Evolutionary conservation across 53 echinoderm and acorn worm species (phyloP), one percentile per base, ranked within the genome.

Genomic region (Holothuria leucospilota): DNA sequence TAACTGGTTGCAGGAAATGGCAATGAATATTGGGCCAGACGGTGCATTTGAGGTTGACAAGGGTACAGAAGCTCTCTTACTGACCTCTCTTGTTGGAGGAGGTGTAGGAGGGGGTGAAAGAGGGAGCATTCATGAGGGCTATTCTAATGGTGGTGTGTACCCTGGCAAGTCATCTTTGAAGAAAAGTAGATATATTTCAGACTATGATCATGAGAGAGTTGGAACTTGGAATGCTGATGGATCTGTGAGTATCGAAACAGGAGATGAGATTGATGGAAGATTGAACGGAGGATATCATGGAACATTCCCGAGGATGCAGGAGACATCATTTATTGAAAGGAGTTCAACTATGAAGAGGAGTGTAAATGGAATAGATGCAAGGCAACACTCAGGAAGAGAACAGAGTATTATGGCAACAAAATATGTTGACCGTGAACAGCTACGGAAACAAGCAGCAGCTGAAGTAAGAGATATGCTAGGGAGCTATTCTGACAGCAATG

Each of bases 291-390:
- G 80, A 15, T 56, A 56, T 18, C 15, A 56, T 18, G 80, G 80
- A 20, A 60, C 52, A 20, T 80, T 60, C 61, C 80, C 80, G 6
- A 80, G 80, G 52, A 60, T 80, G 62, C 80, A 80, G 80, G 80
- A 80, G 62, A 80, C 80, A 59, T 80, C 80, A 14, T 80, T 80
- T 59, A 80, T 80, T 61, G 80, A 80, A 38, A 67, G 28, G 13
- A 80, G 80, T 61, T 75, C 75, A 5, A 51, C 21, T 24, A 4
- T 75, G 25, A 61, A 29, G 56, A 38, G 34, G 28, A 59, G 16
- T 7, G 26, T 24, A 23, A 72, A 72, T 41, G 42, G n/a, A 6
- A 6, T 49, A 6, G 49, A 49, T 49, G 56, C 56, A 16, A 16
- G 56, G 18, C 15, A 18, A 49, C 20, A 29, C 5, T 13, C 39